phyloP scores from a whole-genome alignment of 2,888 invertebrate species.

The Ectobius pallidus region DNA sequence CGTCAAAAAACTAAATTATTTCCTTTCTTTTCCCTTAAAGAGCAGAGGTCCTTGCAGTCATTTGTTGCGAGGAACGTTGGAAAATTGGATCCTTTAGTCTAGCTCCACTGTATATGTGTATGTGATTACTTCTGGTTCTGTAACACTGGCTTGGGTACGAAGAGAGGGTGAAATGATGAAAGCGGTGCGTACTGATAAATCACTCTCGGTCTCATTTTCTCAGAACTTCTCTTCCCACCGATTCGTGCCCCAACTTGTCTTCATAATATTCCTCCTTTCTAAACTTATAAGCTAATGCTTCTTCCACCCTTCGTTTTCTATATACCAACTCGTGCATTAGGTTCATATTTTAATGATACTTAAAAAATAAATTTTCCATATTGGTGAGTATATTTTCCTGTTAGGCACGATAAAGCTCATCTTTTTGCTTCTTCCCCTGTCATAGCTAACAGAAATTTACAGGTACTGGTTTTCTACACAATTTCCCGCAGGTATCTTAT shows the following conservation, averaged over 20 bases:
- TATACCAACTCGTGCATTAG: background rate
- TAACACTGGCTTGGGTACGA: background rate
- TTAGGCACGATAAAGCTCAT: background rate
- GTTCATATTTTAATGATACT: background rate
- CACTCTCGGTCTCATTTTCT: background rate
- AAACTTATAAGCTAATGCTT: background rate
- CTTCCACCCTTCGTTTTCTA: background rate
- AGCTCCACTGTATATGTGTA: background rate
- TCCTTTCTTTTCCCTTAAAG: too few relatives aligned
- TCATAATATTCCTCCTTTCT: background rate
- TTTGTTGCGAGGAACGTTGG: constrained; percentile 5
- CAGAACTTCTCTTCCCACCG: background rate
- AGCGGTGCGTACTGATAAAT: background rate
- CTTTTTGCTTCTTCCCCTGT: too few relatives aligned
- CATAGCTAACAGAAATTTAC: too few relatives aligned
- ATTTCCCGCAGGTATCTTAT: too few relatives aligned
- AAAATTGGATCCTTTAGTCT: constrained; percentile 23
- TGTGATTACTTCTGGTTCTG: constrained; percentile 9
- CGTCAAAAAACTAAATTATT: too few relatives aligned
- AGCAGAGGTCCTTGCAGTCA: too few relatives aligned
- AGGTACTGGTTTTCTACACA: too few relatives aligned
- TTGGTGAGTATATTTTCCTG: background rate
- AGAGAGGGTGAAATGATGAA: background rate
- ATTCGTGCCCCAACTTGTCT: constrained; percentile 8
- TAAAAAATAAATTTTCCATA: background rate